These are phyloP conservation scores for Hipparchia semele DNA, from an alignment of 2,888 invertebrate species.

Conservation along the genomic window DNA sequence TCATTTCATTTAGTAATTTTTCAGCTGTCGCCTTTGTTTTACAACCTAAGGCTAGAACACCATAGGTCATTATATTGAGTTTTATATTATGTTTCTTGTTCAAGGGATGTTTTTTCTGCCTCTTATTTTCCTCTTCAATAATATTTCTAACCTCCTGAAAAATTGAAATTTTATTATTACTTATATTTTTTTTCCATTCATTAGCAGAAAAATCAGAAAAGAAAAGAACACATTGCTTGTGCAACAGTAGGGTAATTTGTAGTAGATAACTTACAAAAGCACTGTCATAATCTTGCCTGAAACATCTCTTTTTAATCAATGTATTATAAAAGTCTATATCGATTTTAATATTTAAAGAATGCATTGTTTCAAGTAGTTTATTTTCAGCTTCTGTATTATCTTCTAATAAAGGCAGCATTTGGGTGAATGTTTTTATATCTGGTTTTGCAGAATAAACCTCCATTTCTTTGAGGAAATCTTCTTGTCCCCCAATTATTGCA, in stretches of 20 bases:
- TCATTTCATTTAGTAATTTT: constrained; percentile 88
- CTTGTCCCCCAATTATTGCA: constrained; percentile 90
- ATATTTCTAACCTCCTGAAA: constrained; percentile 81
- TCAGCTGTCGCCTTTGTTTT: constrained; percentile 84
- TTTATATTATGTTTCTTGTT: constrained; percentile 76
- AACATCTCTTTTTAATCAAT: constrained; percentile 91
- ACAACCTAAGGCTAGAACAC: constrained; percentile 92
- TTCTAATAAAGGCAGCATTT: constrained; percentile 89
- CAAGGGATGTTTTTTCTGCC: constrained; percentile 57
- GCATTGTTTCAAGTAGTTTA: constrained; percentile 85
- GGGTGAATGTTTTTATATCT: constrained; percentile 90
- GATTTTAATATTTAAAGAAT: constrained; percentile 81
- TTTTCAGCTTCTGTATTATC: constrained; percentile 86
- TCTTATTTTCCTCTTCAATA: constrained; percentile 76
- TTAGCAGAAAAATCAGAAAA: too few species aligned
- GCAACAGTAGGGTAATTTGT: background rate
- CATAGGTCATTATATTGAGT: constrained; percentile 93
- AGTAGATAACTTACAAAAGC: constrained; percentile 84
- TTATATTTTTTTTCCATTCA: background rate
- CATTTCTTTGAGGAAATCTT: constrained; percentile 91
- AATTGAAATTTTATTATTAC: constrained; percentile 32
- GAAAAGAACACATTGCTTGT: too few species aligned
- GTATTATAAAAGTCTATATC: constrained; percentile 94
- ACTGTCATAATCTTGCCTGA: constrained; percentile 86
- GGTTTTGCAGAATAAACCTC: constrained; percentile 85